phyloP scores from a whole-genome alignment of 2,888 invertebrate species.

The Nebria brevicollis region DNA sequence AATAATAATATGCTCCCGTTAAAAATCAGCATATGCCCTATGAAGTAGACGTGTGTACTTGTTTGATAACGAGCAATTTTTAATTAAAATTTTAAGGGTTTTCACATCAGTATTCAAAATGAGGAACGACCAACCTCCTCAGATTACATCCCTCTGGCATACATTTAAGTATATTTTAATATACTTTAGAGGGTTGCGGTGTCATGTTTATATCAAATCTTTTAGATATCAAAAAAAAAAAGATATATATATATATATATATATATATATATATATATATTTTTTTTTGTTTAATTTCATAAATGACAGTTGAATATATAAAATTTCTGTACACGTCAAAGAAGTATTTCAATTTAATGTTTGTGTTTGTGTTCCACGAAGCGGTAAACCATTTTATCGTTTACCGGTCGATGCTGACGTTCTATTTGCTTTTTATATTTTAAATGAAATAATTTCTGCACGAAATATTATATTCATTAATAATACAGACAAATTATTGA shows the following conservation, averaged over 20 bases:
- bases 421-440: too few species aligned
- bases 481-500: not conserved
- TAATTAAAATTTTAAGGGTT: conserved; percentile 35
- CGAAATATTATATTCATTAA: not conserved
- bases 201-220: too few species aligned
- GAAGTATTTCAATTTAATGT: too few species aligned
- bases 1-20: not conserved
- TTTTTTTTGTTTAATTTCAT: not conserved
- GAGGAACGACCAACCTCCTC: not conserved
- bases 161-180: not conserved
- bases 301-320: not conserved
- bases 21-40: not conserved
- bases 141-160: not conserved
- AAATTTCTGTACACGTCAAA: too few species aligned
- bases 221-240: not conserved
- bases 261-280: not conserved
- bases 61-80: conserved; percentile 35
- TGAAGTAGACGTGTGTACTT: conserved; percentile 24
- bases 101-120: not conserved
- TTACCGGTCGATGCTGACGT: too few species aligned
- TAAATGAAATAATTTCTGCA: too few species aligned
- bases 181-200: too few species aligned
- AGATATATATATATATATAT: not conserved
- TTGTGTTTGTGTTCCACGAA: too few species aligned
- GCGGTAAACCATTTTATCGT: too few species aligned